Conservation (phyloP, 2,797 vertebrate genomes). For the Ataeniobius toweri region DNA sequence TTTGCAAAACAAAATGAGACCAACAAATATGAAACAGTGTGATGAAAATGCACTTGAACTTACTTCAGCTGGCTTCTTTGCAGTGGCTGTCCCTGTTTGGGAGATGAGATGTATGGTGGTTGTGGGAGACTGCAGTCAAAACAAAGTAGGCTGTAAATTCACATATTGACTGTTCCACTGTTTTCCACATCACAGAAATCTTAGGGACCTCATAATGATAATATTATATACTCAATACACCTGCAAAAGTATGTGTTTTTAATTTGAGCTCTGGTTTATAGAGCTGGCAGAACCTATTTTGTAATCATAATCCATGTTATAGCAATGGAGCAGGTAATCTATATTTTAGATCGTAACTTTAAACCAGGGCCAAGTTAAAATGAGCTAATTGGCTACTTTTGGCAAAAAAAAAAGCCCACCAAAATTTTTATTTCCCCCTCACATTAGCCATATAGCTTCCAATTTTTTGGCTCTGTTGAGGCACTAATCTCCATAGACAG, state of each 20-base stretch:
- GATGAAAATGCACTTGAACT: not conserved
- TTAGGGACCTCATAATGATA: not conserved
- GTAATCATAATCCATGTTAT: slow-evolving; percentile 1
- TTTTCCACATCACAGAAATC: not conserved
- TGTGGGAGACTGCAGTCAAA: not conserved
- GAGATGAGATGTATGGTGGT: not conserved
- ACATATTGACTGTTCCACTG: not conserved
- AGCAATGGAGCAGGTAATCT: not conserved
- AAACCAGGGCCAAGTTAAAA: not conserved
- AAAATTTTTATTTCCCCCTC: slow-evolving; percentile 37
- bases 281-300: not conserved
- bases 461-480: slow-evolving; percentile 33
- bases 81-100: not conserved
- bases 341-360: not conserved
- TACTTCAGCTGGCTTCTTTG: not conserved
- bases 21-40: not conserved
- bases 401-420: slow-evolving; percentile 8
- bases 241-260: not conserved
- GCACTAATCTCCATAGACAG: slow-evolving; percentile 73
- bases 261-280: not conserved
- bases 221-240: not conserved
- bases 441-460: slow-evolving; percentile 41
- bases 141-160: not conserved
- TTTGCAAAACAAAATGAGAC: not conserved
- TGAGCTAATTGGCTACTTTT: not conserved